Evolutionary conservation across 2,797 vertebrate genomes (phyloP).

Genomic region (Alectoris magna): DNA sequence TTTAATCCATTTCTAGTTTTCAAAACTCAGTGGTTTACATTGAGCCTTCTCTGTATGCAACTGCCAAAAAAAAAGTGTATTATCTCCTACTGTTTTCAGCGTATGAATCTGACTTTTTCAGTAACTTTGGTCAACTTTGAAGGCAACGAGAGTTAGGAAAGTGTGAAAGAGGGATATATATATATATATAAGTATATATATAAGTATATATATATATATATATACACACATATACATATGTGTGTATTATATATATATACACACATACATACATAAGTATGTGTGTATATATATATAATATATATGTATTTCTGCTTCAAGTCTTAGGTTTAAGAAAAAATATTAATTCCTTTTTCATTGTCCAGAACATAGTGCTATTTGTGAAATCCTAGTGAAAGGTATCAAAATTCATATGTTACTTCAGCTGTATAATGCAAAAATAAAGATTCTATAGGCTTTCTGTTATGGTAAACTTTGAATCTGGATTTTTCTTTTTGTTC

Average conservation of each 20-base stretch:
- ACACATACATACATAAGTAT: too few relatives aligned
- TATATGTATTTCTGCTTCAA: neutral
- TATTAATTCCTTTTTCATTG: neutral
- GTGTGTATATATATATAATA: too few relatives aligned
- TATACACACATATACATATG: too few relatives aligned
- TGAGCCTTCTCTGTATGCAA: neutral
- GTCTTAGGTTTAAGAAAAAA: neutral
- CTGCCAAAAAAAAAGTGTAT: neutral
- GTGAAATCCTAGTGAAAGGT: conserved; percentile 4
- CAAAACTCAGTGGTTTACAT: conserved; percentile 26
- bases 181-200: too few relatives aligned
- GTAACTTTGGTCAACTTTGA: neutral
- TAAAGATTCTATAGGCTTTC: conserved; percentile 19
- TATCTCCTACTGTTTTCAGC: neutral
- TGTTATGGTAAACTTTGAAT: neutral
- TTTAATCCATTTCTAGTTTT: conserved; percentile 58
- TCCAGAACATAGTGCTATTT: neutral
- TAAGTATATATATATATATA: too few relatives aligned
- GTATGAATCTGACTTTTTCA: neutral
- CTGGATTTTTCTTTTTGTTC: neutral
- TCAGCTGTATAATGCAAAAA: neutral
- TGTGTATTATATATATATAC: too few relatives aligned
- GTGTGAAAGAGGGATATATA: neutral
- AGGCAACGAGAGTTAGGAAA: neutral
- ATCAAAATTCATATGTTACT: neutral